phyloP scores from a whole-genome alignment of 2,888 invertebrate genomes.

The Caenorhabditis sp. region DNA sequence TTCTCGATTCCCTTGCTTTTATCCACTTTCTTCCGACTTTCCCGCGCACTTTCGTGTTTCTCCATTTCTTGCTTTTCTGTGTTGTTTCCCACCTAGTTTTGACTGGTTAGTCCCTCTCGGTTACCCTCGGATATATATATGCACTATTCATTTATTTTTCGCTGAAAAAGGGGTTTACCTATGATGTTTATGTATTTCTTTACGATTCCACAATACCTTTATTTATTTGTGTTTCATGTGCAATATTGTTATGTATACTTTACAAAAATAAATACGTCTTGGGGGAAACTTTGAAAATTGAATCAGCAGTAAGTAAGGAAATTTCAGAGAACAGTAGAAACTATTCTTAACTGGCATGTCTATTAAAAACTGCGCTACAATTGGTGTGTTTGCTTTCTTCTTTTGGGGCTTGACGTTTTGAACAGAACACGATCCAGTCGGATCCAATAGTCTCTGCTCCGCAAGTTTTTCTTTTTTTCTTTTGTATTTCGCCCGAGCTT shows the following conservation, averaged over 20 bases:
- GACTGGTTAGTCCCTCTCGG: slow-evolving; percentile 49
- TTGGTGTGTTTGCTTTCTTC: too few species aligned
- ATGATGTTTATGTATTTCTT: background rate
- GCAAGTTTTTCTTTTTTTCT: too few species aligned
- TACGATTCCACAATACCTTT: background rate
- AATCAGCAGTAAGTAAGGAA: too few species aligned
- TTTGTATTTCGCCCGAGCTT: too few species aligned
- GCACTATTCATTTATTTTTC: slow-evolving; percentile 6
- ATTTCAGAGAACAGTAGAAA: background rate
- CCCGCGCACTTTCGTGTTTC: slow-evolving; percentile 39
- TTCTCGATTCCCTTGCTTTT: slow-evolving; percentile 21
- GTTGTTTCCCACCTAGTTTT: slow-evolving; percentile 37
- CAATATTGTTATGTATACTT: slow-evolving; percentile 31
- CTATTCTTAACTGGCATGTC: too few species aligned
- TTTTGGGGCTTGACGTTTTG: too few species aligned
- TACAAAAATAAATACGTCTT: slow-evolving; percentile 31
- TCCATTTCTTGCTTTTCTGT: slow-evolving; percentile 44
- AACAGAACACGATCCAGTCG: too few species aligned
- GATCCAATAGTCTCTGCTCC: too few species aligned
- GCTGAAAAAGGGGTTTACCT: slow-evolving; percentile 9
- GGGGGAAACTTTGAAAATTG: slow-evolving; percentile 3
- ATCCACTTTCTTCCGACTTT: background rate
- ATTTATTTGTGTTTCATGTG: slow-evolving; percentile 40
- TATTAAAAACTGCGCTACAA: too few species aligned
- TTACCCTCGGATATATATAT: slow-evolving; percentile 4